Conservation (phyloP, 2,888 invertebrate species). For the Empis stercorea region DNA sequence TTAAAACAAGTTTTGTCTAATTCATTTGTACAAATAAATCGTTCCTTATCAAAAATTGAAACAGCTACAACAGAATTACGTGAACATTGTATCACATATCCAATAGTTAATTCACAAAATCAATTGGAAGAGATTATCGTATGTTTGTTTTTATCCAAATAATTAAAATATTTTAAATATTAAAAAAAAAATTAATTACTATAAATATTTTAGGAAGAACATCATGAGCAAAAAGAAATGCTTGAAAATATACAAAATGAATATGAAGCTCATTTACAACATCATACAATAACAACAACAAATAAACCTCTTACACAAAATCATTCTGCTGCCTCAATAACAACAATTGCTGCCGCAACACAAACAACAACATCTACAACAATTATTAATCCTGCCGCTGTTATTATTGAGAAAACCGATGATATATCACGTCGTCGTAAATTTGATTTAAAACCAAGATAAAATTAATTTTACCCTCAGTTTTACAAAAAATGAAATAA, state of each 20-base stretch:
- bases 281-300: neutral
- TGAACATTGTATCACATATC: conserved; percentile 26
- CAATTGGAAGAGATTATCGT: conserved; percentile 32
- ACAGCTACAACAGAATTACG: conserved; percentile 28
- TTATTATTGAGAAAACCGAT: conserved; percentile 1
- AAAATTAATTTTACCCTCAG: conserved; percentile 13
- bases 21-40: conserved; percentile 28
- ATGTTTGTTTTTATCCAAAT: conserved; percentile 10
- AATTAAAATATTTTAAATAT: neutral
- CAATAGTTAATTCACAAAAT: conserved; percentile 26
- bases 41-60: conserved; percentile 26
- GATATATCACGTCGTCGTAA: conserved; percentile 1
- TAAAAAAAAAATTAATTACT: neutral
- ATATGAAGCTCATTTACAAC: conserved; percentile 27
- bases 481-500: no score
- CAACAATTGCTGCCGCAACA: neutral
- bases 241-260: conserved; percentile 30
- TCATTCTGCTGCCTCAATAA: neutral
- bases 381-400: neutral
- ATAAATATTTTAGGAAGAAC: conserved; percentile 33
- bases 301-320: no score
- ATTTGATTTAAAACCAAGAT: conserved; percentile 12
- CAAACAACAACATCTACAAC: neutral
- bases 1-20: conserved; percentile 19
- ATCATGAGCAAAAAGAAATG: conserved; percentile 31